Evolutionary conservation across 1,140 invertebrate species (phyloP).

Genomic region (Zaprionus africanus): DNA sequence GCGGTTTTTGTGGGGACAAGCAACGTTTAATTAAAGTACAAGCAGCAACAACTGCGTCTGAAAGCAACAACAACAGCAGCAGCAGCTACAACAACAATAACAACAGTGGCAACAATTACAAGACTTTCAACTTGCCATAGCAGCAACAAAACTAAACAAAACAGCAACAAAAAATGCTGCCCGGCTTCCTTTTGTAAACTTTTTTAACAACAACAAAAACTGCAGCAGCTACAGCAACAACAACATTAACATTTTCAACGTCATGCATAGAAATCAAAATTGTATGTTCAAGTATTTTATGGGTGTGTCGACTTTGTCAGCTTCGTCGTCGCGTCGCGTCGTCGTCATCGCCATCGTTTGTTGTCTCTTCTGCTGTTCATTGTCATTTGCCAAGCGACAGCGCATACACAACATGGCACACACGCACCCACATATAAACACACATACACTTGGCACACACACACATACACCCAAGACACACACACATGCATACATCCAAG

Average conservation of each 20-base stretch:
- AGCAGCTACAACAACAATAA: constrained; percentile 11
- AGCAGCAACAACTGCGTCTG: constrained; percentile 1
- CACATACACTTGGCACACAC: not conserved
- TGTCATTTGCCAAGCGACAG: constrained; percentile 41
- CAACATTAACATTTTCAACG: constrained; percentile 17
- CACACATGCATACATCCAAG: not conserved
- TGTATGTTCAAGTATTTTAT: constrained; percentile 55
- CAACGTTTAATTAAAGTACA: constrained; percentile 66
- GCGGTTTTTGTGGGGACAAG: constrained; percentile 35
- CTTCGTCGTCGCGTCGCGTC: constrained; percentile 22
- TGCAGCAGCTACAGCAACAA: constrained; percentile 13
- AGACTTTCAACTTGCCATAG: constrained; percentile 36
- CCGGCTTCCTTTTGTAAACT: constrained; percentile 52
- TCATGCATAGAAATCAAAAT: constrained; percentile 71
- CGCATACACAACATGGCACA: constrained; percentile 25
- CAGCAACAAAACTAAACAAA: not conserved
- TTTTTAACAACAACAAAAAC: constrained; percentile 15
- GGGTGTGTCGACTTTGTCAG: constrained; percentile 43
- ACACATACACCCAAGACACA: not conserved
- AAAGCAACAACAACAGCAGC: not conserved
- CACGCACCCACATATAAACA: constrained; percentile 19
- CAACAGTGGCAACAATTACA: constrained; percentile 12
- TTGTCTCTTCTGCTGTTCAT: constrained; percentile 31
- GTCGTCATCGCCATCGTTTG: constrained; percentile 20
- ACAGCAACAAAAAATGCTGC: constrained; percentile 39